Evolutionary conservation across 2,888 invertebrate genomes (phyloP), one percentile per base, ranked within the genome.

Genomic region (Cecidostiba fungosa): DNA sequence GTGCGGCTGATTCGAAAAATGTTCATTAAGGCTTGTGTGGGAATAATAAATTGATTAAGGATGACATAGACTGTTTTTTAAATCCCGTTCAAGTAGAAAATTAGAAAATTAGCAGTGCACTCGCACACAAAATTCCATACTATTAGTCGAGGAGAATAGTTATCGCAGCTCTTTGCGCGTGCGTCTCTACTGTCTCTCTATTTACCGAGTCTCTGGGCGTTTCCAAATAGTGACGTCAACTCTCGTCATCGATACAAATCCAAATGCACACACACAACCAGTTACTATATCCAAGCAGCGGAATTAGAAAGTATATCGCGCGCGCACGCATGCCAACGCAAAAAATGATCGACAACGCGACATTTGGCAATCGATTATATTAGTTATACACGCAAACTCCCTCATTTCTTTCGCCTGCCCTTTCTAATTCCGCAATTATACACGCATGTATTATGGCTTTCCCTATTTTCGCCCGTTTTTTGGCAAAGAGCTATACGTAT

Each of bases 151-250:
- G 19, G 50, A 8, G 26, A 66, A 66, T 59, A 8, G 3, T 43
- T 80, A 69, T 66, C 74, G 62, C 12, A 79, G 47, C 50, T 8
- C 19, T 50, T 50, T 16, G 14, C n/a, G 54, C 16, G 54, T 3
- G 19, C 8, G 23, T 23, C n/a, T n/a, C 54, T 50, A 10, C 26
- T 32, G 8, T 81, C 47, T 76, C 0, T 69, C 69, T 70, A 26
- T 83, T 83, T 77, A 29, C 29, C 66, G 54, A 77, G 43, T 43
- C 47, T 72, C 39, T 36, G 73, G 73, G 84, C 78, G 73, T 78
- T 84, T 84, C 43, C 84, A 74, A 74, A 84, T 59, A 16, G 50
- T 84, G 78, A 84, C 84, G 78, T 84, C 47, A 66, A 26, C 19
- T 29, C 78, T 47, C 43, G 62, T 78, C 78, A 77, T 77, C 59